A percentile compares a stretch with the other conserved stretches of the same genome.
phyloP scores from a whole-genome alignment of 2,113 vertebrate genomes.

The Triplophysa tibetana region DNA sequence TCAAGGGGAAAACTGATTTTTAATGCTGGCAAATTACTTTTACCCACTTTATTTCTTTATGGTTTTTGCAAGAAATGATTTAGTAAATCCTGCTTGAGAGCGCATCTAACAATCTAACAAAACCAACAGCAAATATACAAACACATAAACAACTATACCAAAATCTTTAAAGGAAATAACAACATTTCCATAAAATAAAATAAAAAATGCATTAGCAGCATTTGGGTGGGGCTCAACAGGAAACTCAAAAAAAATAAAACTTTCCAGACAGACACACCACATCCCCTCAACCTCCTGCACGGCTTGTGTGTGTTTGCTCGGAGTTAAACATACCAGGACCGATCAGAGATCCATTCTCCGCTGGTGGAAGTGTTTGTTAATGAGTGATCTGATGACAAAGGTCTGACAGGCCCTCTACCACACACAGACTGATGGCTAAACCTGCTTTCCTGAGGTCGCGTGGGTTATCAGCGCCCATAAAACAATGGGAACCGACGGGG shows the following conservation, averaged over 20 bases:
- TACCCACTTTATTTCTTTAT: neutral
- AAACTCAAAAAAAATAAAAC: conserved; percentile 34
- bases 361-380: conserved; percentile 71
- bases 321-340: conserved; percentile 67
- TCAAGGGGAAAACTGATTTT: neutral
- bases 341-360: conserved; percentile 67
- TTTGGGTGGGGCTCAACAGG: conserved; percentile 7
- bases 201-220: neutral
- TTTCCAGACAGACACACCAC: conserved; percentile 36
- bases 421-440: conserved; percentile 65
- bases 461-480: conserved; percentile 70
- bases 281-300: conserved; percentile 52
- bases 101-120: too few relatives aligned
- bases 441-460: conserved; percentile 63
- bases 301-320: conserved; percentile 68
- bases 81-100: too few relatives aligned
- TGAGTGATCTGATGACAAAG: conserved; percentile 76
- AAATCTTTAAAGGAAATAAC: too few relatives aligned
- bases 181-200: too few relatives aligned
- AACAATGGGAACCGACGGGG: conserved; percentile 72
- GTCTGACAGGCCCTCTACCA: conserved; percentile 61
- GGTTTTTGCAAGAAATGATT: neutral
- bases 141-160: too few relatives aligned
- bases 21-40: neutral
- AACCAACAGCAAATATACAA: too few relatives aligned